Evolutionary conservation across 2,113 vertebrate genomes (phyloP).

Genomic region (Holacanthus passer): DNA sequence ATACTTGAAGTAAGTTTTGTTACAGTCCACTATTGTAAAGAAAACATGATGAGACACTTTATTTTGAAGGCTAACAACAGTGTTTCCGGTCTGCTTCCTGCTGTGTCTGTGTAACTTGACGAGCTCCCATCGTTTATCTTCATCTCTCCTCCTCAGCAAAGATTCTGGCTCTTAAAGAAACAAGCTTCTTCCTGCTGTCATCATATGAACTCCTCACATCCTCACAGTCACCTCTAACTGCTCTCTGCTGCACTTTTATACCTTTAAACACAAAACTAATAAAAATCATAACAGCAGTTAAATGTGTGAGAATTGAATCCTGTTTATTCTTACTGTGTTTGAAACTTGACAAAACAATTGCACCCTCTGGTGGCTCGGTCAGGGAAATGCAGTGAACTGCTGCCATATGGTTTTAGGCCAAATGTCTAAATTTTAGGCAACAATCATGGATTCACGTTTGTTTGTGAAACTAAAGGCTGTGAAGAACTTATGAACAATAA

Average conservation of each 20-base stretch:
- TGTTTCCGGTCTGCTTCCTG: slow-evolving; percentile 4
- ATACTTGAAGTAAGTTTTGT: too few relatives aligned
- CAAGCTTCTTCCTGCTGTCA: not conserved
- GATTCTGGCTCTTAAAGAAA: slow-evolving; percentile 80
- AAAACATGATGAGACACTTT: not conserved
- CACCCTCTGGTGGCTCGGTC: slow-evolving; percentile 37
- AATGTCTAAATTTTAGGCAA: slow-evolving; percentile 5
- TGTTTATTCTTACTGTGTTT: not conserved
- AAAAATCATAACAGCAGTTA: rapidly evolving
- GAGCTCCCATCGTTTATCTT: slow-evolving; percentile 38
- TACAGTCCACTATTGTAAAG: too few relatives aligned
- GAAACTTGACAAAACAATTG: slow-evolving; percentile 10
- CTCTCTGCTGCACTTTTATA: rapidly evolving
- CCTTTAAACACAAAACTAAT: not conserved
- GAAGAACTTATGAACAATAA: not conserved
- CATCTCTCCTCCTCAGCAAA: slow-evolving; percentile 42
- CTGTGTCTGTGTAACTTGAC: slow-evolving; percentile 47
- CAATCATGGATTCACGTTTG: not conserved
- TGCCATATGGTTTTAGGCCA: not conserved
- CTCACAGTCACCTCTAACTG: not conserved
- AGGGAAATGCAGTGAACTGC: not conserved
- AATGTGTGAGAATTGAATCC: rapidly evolving
- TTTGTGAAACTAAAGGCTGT: not conserved
- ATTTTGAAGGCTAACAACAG: slow-evolving; percentile 19
- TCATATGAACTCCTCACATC: not conserved